Conservation (phyloP, 2,113 vertebrate genomes). For the Equus przewalskii region DNA sequence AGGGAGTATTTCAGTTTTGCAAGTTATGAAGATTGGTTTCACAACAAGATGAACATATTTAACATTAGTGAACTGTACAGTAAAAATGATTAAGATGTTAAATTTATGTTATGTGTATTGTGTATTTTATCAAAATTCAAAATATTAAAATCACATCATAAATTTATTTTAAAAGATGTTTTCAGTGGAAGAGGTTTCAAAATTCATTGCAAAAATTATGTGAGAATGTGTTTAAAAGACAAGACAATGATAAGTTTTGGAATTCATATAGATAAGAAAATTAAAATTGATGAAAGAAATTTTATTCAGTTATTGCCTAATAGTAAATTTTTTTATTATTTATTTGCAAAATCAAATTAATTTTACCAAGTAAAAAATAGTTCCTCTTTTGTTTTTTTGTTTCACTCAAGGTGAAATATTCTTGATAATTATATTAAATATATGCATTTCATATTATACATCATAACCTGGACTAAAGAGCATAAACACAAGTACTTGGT, state of each 20-base stretch:
- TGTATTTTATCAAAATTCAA: not conserved
- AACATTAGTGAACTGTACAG: not conserved
- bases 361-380: not conserved
- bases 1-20: not conserved
- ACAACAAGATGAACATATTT: not conserved
- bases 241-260: not conserved
- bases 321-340: not conserved
- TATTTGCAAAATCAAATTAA: not conserved
- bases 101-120: not conserved
- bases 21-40: not conserved
- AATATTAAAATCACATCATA: not conserved
- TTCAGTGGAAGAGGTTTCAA: not conserved
- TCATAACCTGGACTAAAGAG: slow-evolving; percentile 22
- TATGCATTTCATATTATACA: not conserved
- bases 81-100: not conserved
- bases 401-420: slow-evolving; percentile 34
- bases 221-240: not conserved
- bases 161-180: not conserved
- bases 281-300: not conserved
- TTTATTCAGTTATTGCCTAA: not conserved
- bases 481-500: not conserved
- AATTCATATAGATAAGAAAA: not conserved
- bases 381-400: not conserved
- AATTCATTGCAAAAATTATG: not conserved
- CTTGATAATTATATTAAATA: slow-evolving; percentile 13